phyloP scores from a whole-genome alignment of 2,797 vertebrate species.

The Macropodus opercularis region DNA sequence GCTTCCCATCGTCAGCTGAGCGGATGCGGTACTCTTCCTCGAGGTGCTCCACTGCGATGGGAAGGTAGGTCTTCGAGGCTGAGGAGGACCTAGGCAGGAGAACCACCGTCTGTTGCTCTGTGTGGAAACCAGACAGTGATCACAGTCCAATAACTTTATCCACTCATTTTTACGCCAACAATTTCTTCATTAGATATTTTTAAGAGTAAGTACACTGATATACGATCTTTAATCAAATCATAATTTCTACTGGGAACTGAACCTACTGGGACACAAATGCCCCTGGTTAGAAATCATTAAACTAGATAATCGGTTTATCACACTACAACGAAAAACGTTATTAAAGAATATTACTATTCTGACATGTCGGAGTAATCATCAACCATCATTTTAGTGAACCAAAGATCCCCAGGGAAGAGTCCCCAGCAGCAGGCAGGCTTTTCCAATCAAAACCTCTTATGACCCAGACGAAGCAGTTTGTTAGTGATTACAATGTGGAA shows the following conservation, averaged over 20 bases:
- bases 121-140: conserved; percentile 18
- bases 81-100: conserved; percentile 91
- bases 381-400: conserved; percentile 47
- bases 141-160: conserved; percentile 1
- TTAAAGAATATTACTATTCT: conserved; percentile 1
- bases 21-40: conserved; percentile 92
- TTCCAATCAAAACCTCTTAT: conserved; percentile 7
- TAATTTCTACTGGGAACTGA: not conserved
- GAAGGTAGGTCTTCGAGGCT: conserved; percentile 89
- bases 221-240: not conserved
- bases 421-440: conserved; percentile 13
- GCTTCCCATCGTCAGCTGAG: conserved; percentile 94
- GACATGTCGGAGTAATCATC: conserved; percentile 3
- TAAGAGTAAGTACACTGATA: not conserved
- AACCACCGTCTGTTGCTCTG: conserved; percentile 97
- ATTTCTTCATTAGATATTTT: not conserved
- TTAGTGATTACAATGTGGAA: conserved; percentile 36
- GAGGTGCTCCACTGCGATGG: conserved; percentile 88
- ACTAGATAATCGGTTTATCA: not conserved
- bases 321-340: not conserved
- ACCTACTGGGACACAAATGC: not conserved
- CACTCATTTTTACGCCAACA: not conserved
- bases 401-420: conserved; percentile 22
- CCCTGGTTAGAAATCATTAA: conserved; percentile 42
- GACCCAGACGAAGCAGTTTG: conserved; percentile 17